Base-by-base conservation (phyloP, 2,888 invertebrate species). In the Monochamus alternatus region DNA sequence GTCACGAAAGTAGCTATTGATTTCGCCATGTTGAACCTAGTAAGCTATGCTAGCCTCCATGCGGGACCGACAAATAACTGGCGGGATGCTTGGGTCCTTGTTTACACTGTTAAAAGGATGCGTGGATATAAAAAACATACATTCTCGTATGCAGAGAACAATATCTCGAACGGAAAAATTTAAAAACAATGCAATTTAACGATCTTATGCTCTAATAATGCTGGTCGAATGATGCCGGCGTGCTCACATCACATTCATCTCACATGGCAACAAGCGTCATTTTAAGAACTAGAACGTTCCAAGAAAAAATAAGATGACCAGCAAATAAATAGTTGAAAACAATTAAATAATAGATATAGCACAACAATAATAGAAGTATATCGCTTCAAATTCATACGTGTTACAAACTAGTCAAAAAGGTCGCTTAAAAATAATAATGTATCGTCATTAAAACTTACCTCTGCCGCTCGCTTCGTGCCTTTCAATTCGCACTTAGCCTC, bases 381-480 rank as follows among this genome's bases (percentile, higher is more conserved):
- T 55, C 1, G 55, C 5, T 5, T n/a, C 12, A 55, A 55, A 3
- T 12, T 47, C 12, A 47, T 12, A 7, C 7, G 12, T 14, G 55
- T 14, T 14, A 14, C 22, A 55, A 55, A 47, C 10, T 47, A 9
- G 9, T 12, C 9, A 47, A 47, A 10, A 66, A 12, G 52, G 14
- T 7, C 14, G 5, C 12, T n/a, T 14, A 66, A 52, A 66, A 32
- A 5, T 30, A 71, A 71, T 63, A 70, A 70, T 22, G 47, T 47
- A 47, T 30, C 32, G 71, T 74, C 69, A 63, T 73, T 75, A 73
- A 75, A 78, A 81, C 95, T 94, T 90, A 95, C 95, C 93, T 95
- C 95, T 87, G 95, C 95, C 91, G 95, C 93, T 92, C 96, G 93
- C 91, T 96, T 96, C 89, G 94, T 94, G 90, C 95, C 95, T 91